These are phyloP conservation scores for Drosophila ercepeae DNA, from an alignment of 1,140 invertebrate genomes.

Conservation along the genomic window DNA sequence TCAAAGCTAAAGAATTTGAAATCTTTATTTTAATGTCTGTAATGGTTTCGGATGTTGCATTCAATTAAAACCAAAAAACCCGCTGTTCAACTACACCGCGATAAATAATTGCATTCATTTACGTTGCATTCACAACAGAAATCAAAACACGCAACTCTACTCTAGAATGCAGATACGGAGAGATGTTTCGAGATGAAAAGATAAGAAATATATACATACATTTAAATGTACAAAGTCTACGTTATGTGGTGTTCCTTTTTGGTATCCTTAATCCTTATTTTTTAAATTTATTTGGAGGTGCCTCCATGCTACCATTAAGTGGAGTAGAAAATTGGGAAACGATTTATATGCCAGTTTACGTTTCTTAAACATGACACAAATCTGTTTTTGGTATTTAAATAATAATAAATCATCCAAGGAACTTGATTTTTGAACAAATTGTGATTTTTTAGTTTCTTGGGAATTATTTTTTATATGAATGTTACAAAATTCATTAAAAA, in stretches of 20 bases:
- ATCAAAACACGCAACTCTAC: constrained; percentile 21
- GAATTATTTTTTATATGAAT: no score
- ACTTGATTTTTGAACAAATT: neutral
- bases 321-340: no score
- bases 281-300: constrained; percentile 3
- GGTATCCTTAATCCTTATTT: constrained; percentile 1
- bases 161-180: constrained; percentile 18
- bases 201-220: constrained; percentile 68
- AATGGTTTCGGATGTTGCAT: constrained; percentile 63
- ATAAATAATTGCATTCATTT: neutral
- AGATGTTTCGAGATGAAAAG: constrained; percentile 18
- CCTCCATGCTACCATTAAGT: neutral
- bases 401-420: neutral
- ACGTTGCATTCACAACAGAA: constrained; percentile 5
- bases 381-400: neutral
- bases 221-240: constrained; percentile 77
- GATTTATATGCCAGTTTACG: no score
- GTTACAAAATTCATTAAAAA: no score
- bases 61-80: constrained; percentile 27
- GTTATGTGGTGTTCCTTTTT: constrained; percentile 53
- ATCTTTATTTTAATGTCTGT: constrained; percentile 75
- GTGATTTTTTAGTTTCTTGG: no score
- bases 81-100: constrained; percentile 15
- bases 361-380: neutral
- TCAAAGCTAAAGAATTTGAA: constrained; percentile 55